phyloP scores from a whole-genome alignment of 2,113 vertebrate species.

The Crocuta crocuta region DNA sequence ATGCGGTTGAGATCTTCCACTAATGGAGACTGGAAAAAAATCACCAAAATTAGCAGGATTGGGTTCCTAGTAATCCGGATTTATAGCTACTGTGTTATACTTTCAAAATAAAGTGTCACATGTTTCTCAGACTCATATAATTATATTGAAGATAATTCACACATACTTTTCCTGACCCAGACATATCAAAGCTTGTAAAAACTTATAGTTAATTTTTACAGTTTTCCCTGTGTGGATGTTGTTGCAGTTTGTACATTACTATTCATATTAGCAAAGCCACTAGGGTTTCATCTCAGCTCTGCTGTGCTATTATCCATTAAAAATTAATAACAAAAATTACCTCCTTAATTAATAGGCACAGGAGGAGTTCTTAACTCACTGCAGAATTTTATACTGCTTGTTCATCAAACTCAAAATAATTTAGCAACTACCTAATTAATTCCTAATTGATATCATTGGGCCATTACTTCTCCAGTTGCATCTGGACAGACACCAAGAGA shows the following conservation, averaged over 20 bases:
- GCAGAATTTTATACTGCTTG: slow-evolving; percentile 76
- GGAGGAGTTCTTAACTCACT: slow-evolving; percentile 79
- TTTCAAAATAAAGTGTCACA: neutral
- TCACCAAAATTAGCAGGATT: neutral
- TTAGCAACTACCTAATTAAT: slow-evolving; percentile 83
- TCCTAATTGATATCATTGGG: slow-evolving; percentile 81
- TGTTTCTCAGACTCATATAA: neutral
- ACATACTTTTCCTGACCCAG: neutral
- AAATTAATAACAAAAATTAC: slow-evolving; percentile 85
- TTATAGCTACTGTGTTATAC: neutral
- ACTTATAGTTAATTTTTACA: neutral
- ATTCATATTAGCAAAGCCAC: slow-evolving; percentile 62
- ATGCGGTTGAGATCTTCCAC: neutral
- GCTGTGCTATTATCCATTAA: slow-evolving; percentile 70
- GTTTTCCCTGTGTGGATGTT: slow-evolving; percentile 46
- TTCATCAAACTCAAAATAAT: slow-evolving; percentile 84
- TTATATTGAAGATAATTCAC: neutral
- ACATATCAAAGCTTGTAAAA: neutral
- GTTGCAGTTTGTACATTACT: slow-evolving; percentile 20
- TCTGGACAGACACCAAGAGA: slow-evolving; percentile 67
- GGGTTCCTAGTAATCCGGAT: neutral
- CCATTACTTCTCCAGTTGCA: slow-evolving; percentile 76
- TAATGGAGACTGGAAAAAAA: neutral
- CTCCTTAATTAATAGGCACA: slow-evolving; percentile 84
- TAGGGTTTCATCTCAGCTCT: slow-evolving; percentile 66